Percentiles rank a stretch among this genome's conserved stretches.
Conservation (phyloP, 2,113 vertebrate genomes). For the Rousettus leschenaultii region DNA sequence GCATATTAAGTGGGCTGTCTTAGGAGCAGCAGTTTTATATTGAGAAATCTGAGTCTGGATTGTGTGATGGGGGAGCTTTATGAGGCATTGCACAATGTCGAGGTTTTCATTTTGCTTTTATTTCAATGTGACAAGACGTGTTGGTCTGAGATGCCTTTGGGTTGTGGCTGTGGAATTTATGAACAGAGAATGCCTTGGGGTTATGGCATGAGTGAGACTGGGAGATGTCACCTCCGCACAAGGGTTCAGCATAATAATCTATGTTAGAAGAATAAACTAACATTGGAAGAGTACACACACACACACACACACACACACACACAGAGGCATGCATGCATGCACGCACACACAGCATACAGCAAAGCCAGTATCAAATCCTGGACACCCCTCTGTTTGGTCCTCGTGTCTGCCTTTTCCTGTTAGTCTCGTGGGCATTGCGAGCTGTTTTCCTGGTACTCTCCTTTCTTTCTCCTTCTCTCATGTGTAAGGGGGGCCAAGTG, state of each 20-base stretch:
- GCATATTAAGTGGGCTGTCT: not conserved
- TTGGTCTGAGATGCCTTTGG: not conserved
- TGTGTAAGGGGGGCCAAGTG: no score
- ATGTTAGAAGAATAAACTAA: not conserved
- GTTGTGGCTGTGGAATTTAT: not conserved
- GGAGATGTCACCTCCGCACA: not conserved
- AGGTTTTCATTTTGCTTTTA: conserved; percentile 42
- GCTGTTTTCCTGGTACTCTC: not conserved
- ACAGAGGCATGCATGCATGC: not conserved
- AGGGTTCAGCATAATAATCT: not conserved
- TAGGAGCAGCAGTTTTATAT: not conserved
- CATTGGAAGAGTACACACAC: not conserved
- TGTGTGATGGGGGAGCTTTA: not conserved
- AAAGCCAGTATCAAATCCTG: not conserved
- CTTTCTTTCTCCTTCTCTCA: not conserved
- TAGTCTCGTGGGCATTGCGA: not conserved
- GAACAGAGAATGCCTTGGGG: not conserved
- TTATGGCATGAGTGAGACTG: not conserved
- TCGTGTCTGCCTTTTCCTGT: not conserved
- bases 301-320: not conserved
- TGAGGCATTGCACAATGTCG: not conserved
- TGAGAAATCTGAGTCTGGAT: not conserved
- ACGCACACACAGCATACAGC: not conserved
- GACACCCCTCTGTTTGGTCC: not conserved
- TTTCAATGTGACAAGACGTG: conserved; percentile 23